Percentiles rank a stretch among this genome's conserved stretches.
phyloP scores from a whole-genome alignment of 2,797 vertebrate genomes.

The Hypotaenidia okinawae region DNA sequence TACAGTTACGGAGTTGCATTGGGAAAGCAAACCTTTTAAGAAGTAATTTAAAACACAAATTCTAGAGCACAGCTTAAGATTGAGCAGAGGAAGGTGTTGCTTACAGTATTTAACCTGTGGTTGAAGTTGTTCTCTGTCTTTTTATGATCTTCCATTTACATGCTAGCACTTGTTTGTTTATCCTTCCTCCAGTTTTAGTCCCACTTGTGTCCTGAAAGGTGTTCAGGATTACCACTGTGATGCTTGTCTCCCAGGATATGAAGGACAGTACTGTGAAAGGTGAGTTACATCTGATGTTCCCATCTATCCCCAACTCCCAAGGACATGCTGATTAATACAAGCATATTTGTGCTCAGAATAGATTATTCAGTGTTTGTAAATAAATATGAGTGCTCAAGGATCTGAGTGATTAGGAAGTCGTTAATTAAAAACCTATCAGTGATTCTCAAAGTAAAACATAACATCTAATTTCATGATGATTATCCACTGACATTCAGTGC shows the following conservation, averaged over 20 bases:
- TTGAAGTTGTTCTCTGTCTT: neutral
- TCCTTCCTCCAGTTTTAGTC: constrained; percentile 85
- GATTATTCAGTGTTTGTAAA: neutral
- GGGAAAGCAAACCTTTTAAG: neutral
- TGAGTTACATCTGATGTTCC: neutral
- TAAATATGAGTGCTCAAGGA: neutral
- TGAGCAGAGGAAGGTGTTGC: neutral
- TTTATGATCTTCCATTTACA: neutral
- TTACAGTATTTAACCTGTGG: neutral
- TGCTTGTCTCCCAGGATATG: constrained; percentile 87
- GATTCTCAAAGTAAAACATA: neutral
- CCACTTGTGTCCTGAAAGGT: constrained; percentile 87
- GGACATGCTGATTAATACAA: neutral
- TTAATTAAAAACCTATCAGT: neutral
- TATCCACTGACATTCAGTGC: neutral
- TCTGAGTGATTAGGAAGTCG: neutral
- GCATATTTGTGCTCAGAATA: fast-evolving
- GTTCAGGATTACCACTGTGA: constrained; percentile 84
- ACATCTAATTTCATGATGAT: neutral
- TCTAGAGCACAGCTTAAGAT: neutral
- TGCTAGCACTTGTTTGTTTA: neutral
- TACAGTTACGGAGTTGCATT: neutral
- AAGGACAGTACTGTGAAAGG: constrained; percentile 92
- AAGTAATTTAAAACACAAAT: neutral
- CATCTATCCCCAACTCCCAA: neutral